Conservation (phyloP, 2,113 vertebrate genomes). For the Felis chaus region DNA sequence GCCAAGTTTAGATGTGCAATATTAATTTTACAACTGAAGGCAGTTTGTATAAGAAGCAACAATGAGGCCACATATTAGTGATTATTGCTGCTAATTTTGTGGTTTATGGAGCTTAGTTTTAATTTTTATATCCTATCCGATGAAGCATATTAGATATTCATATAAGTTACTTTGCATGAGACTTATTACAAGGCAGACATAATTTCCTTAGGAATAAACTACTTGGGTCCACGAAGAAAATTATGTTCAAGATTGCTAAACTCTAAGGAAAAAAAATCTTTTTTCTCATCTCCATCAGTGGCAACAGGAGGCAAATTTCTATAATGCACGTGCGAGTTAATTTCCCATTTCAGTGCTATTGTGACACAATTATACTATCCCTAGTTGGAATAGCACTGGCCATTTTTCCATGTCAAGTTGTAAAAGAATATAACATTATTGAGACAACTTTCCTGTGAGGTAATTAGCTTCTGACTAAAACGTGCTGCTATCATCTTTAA, state of each 20-base stretch:
- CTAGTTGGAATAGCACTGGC: background rate
- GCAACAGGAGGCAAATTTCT: background rate
- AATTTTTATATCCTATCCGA: slow-evolving; percentile 66
- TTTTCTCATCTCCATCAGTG: background rate
- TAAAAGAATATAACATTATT: background rate
- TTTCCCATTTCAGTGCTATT: background rate
- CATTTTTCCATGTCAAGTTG: background rate
- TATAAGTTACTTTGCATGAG: slow-evolving; percentile 12
- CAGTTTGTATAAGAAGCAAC: slow-evolving; percentile 70
- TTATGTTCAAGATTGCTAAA: background rate
- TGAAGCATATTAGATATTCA: slow-evolving; percentile 16
- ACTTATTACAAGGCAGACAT: background rate
- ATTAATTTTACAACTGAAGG: slow-evolving; percentile 73
- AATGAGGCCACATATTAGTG: slow-evolving; percentile 24
- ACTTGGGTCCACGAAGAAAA: slow-evolving; percentile 33
- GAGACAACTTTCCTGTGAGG: slow-evolving; percentile 36
- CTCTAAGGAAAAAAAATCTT: background rate
- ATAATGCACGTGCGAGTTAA: background rate
- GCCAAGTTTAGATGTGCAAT: slow-evolving; percentile 64
- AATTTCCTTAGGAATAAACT: slow-evolving; percentile 15
- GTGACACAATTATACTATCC: background rate
- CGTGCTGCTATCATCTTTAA: slow-evolving; percentile 30
- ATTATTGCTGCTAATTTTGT: slow-evolving; percentile 66
- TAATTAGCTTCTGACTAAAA: slow-evolving; percentile 61
- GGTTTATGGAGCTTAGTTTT: slow-evolving; percentile 70